Evolutionary conservation across 2,888 invertebrate genomes (phyloP).

Genomic region (Drosophila planitibia): DNA sequence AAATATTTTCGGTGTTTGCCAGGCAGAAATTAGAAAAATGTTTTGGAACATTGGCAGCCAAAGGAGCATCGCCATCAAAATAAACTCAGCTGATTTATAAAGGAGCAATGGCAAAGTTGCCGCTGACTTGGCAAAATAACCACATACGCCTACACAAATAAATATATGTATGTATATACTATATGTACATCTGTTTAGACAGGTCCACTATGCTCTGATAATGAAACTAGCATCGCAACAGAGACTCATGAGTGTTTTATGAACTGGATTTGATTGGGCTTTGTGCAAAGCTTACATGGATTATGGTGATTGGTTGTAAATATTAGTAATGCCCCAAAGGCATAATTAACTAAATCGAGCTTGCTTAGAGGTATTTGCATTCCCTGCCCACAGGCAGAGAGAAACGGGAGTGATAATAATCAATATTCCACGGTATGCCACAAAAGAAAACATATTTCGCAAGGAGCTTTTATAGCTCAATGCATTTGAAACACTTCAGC

Average conservation of each 20-base stretch:
- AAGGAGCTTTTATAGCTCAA: background rate
- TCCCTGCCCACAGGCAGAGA: background rate
- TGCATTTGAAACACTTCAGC: background rate
- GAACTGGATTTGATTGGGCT: slow-evolving; percentile 64
- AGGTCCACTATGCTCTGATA: slow-evolving; percentile 29
- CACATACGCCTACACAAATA: slow-evolving; percentile 11
- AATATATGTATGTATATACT: background rate
- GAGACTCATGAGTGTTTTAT: slow-evolving; percentile 86
- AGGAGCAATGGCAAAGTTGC: slow-evolving; percentile 47
- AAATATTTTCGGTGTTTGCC: slow-evolving; percentile 62
- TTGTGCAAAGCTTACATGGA: slow-evolving; percentile 48
- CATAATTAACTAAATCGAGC: slow-evolving; percentile 15
- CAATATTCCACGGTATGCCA: background rate
- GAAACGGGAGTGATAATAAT: background rate
- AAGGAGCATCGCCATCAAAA: slow-evolving; percentile 56
- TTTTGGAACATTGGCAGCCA: slow-evolving; percentile 61
- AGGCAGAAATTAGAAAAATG: slow-evolving; percentile 75
- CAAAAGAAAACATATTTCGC: background rate
- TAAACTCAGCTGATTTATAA: slow-evolving; percentile 76
- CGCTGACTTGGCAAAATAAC: slow-evolving; percentile 53
- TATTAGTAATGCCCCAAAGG: slow-evolving; percentile 11
- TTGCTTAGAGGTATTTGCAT: slow-evolving; percentile 2
- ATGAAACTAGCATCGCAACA: slow-evolving; percentile 17
- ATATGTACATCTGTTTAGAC: slow-evolving; percentile 15
- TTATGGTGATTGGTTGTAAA: slow-evolving; percentile 60